Conservation (phyloP, 2,888 invertebrate genomes). For the Leptinotarsa tumamoca region DNA sequence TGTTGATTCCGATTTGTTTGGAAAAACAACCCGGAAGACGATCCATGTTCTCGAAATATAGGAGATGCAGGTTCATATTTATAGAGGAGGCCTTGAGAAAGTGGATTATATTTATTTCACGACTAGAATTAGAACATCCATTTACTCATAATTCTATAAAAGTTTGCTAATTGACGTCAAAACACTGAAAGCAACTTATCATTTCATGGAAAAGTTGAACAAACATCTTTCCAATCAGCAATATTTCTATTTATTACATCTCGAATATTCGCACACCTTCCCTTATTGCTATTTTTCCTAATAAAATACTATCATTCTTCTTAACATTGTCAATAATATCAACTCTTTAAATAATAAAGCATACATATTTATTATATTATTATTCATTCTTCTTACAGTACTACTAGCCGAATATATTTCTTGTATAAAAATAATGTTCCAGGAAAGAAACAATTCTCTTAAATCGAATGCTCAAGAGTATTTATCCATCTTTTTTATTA, state of each 20-base stretch:
- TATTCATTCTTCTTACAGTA: background rate
- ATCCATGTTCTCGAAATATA: background rate
- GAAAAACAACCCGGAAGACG: constrained; percentile 5
- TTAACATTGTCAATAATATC: background rate
- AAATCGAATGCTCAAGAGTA: too few relatives aligned
- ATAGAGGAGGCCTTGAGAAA: constrained; percentile 10
- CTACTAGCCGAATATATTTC: background rate
- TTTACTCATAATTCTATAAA: constrained; percentile 1
- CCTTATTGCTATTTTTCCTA: too few relatives aligned
- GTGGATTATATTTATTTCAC: background rate
- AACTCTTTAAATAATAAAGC: background rate
- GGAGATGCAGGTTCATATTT: background rate
- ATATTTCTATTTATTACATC: too few relatives aligned
- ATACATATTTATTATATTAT: background rate
- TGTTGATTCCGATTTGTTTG: background rate
- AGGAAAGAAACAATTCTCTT: too few relatives aligned
- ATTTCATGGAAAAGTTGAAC: too few relatives aligned
- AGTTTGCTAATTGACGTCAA: background rate
- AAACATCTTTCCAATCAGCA: too few relatives aligned
- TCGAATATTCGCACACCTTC: too few relatives aligned
- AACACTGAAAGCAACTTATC: background rate
- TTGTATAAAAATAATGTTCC: too few relatives aligned
- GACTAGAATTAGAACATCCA: background rate
- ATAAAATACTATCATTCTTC: background rate
- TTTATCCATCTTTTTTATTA: too few relatives aligned